Percentiles rank a stretch among this genome's conserved stretches.
These are phyloP conservation scores for Australoheros facetus DNA, from an alignment of 2,797 vertebrate genomes.

Conservation along the genomic window DNA sequence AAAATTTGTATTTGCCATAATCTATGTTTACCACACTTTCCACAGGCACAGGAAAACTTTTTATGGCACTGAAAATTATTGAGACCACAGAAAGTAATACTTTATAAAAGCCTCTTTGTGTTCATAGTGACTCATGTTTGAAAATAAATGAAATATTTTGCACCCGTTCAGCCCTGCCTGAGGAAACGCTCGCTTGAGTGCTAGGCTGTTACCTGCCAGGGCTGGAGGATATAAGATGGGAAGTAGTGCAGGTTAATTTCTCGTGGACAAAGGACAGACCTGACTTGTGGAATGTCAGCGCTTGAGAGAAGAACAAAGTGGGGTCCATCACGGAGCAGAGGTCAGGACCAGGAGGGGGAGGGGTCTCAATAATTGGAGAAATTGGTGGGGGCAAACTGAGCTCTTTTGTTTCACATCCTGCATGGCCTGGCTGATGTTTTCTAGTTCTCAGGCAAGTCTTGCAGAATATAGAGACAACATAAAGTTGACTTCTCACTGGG, in stretches of 20 bases:
- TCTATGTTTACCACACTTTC: slow-evolving; percentile 62
- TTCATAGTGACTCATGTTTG: slow-evolving; percentile 33
- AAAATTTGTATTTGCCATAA: slow-evolving; percentile 33
- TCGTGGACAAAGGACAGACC: slow-evolving; percentile 72
- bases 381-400: slow-evolving; percentile 68
- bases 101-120: slow-evolving; percentile 61
- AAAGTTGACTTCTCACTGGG: slow-evolving; percentile 67
- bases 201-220: slow-evolving; percentile 4
- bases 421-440: slow-evolving; percentile 59
- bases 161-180: slow-evolving; percentile 9
- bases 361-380: slow-evolving; percentile 78
- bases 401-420: slow-evolving; percentile 76
- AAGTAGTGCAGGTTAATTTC: slow-evolving; percentile 64
- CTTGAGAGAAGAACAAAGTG: slow-evolving; percentile 59
- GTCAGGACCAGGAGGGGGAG: slow-evolving; percentile 79
- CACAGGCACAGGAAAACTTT: slow-evolving; percentile 55
- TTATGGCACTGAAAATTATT: slow-evolving; percentile 35
- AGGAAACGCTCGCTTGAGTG: slow-evolving; percentile 4
- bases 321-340: slow-evolving; percentile 77
- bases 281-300: slow-evolving; percentile 78
- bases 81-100: slow-evolving; percentile 51
- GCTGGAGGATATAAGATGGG: slow-evolving; percentile 21
- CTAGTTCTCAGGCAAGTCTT: slow-evolving; percentile 35
- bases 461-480: slow-evolving; percentile 54
- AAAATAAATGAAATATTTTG: slow-evolving; percentile 38